Evolutionary conservation across 1,140 invertebrate genomes (phyloP), one percentile per base, ranked within the genome.

Genomic region (Aplysia californica): DNA sequence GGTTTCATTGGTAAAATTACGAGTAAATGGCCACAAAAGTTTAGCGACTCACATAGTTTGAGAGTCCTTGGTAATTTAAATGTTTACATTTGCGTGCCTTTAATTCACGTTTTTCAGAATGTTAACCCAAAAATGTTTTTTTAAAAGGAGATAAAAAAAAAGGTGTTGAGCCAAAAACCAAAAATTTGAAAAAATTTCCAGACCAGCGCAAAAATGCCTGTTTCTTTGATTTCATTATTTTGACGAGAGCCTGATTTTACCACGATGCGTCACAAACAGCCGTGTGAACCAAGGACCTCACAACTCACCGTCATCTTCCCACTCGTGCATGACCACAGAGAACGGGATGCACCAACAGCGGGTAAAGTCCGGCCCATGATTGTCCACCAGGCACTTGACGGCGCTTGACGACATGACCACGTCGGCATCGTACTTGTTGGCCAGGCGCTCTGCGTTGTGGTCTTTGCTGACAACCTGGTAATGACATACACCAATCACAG

Each of bases 321-420:
- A 23, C 3, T 39, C 5, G 18, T 36, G 3, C 2, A 36, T 38
- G 3, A 36, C 18, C 1, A 72, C 26, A 61, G 33, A 23, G n/a
- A 72, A 21, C 31, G 70, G 70, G 23, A 72, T 61, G 35, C 26
- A 39, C 70, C 70, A 72, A 1, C 3, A 3, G 50, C 56, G 50
- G 6, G 35, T 33, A 61, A 55, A 72, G 15, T 36, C 29, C 4
- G 70, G 70, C 26, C 55, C 55, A 39, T 61, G 55, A 38, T 72
- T 72, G 36, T 72, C 26, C 5, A 72, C 29, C n/a, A 72, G 70
- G 61, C 70, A 72, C 33, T 61, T 72, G n/a, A 72, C 58, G 3
- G 33, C 70, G 61, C 70, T 72, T 1, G 70, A 72, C 23, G 70
- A 72, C 70, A 72, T 72, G 55, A 41, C 70, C 29, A 61, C 70